Percentiles rank a stretch among this genome's conserved stretches.
phyloP scores from a whole-genome alignment of 2,113 vertebrate genomes.

The Lampris megalopsis region DNA sequence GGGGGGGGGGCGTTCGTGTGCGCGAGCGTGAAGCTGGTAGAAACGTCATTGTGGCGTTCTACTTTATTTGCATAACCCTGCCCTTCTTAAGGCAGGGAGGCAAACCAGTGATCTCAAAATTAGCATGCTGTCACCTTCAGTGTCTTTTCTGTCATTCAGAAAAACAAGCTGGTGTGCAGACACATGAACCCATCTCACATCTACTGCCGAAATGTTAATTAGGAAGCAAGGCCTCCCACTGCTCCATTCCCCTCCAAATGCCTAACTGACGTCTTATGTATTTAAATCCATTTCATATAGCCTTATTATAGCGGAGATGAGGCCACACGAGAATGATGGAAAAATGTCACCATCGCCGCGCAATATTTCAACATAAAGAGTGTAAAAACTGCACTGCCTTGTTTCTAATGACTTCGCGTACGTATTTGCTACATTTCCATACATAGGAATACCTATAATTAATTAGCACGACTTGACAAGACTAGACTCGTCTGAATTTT shows the following conservation, averaged over 20 bases:
- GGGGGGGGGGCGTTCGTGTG: too few relatives aligned
- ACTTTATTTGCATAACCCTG: constrained; percentile 77
- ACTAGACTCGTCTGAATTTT: too few relatives aligned
- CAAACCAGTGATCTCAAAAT: constrained; percentile 75
- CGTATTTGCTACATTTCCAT: too few relatives aligned
- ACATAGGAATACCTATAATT: too few relatives aligned
- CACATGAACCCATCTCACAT: constrained; percentile 77
- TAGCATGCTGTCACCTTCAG: constrained; percentile 83
- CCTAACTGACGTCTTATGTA: constrained; percentile 77
- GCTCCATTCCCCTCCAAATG: constrained; percentile 69
- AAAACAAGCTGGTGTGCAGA: constrained; percentile 73
- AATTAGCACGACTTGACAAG: too few relatives aligned
- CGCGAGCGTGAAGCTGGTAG: constrained; percentile 18
- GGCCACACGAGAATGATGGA: constrained; percentile 68
- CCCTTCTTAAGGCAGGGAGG: constrained; percentile 75
- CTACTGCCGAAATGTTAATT: constrained; percentile 81
- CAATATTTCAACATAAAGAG: constrained; percentile 42
- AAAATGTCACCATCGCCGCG: constrained; percentile 59
- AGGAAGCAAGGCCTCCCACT: constrained; percentile 75
- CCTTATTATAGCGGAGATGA: constrained; percentile 74
- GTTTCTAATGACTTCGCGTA: not conserved
- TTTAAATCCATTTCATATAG: constrained; percentile 81
- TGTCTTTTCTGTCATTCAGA: constrained; percentile 79
- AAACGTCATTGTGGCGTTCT: constrained; percentile 62
- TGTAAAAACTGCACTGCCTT: constrained; percentile 29